A percentile compares a stretch with the other conserved stretches of the same genome.
phyloP scores from a whole-genome alignment of 2,888 invertebrate species.

The Cynaeus angustus region DNA sequence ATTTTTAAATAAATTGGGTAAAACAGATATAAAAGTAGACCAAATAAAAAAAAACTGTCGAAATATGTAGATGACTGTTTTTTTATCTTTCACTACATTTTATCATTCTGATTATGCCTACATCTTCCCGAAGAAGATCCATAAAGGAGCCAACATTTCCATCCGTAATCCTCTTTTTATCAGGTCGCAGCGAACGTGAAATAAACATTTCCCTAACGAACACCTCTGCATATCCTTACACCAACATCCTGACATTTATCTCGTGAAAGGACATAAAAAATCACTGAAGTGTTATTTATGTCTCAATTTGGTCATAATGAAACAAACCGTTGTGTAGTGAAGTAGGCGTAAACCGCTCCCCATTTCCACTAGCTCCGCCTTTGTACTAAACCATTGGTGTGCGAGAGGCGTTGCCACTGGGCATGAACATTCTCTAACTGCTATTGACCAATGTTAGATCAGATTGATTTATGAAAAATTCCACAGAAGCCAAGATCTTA shows the following conservation, averaged over 20 bases:
- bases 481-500: slow-evolving; percentile 14
- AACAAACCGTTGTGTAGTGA: slow-evolving; percentile 49
- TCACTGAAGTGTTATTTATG: slow-evolving; percentile 61
- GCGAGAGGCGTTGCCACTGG: slow-evolving; percentile 63
- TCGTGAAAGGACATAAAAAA: slow-evolving; percentile 54
- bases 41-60: no score
- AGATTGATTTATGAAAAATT: slow-evolving; percentile 52
- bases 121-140: no score
- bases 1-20: no score
- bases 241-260: slow-evolving; percentile 39
- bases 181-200: slow-evolving; percentile 26
- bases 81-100: no score
- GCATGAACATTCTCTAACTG: slow-evolving; percentile 57
- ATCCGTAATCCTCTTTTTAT: neutral
- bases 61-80: no score
- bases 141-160: neutral
- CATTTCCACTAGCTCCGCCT: slow-evolving; percentile 57
- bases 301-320: slow-evolving; percentile 63
- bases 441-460: slow-evolving; percentile 60
- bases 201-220: slow-evolving; percentile 46
- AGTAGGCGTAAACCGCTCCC: slow-evolving; percentile 40
- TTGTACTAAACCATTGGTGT: slow-evolving; percentile 63
- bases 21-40: no score
- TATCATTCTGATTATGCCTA: no score
- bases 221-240: slow-evolving; percentile 49